Evolutionary conservation across 2,888 invertebrate species (phyloP).

Genomic region (Acrobasis consociella): DNA sequence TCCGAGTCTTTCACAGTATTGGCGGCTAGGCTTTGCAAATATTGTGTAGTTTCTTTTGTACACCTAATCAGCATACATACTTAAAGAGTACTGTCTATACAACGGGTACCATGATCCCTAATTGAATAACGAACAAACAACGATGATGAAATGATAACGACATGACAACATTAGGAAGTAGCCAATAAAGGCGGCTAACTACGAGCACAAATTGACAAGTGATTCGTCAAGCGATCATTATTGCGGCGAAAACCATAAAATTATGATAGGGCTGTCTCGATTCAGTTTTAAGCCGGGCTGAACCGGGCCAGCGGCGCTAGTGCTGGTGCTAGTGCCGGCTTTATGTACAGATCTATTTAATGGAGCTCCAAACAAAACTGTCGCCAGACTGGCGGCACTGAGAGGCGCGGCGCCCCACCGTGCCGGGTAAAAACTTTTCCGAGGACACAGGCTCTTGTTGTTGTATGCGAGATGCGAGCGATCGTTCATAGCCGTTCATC

Average conservation of each 20-base stretch:
- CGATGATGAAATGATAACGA: conserved; percentile 20
- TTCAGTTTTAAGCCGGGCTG: neutral
- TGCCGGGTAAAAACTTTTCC: too few relatives aligned
- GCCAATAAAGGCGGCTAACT: conserved; percentile 45
- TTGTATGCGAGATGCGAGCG: neutral
- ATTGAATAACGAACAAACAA: conserved; percentile 17
- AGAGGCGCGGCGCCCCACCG: too few relatives aligned
- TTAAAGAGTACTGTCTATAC: neutral
- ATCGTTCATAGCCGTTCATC: neutral
- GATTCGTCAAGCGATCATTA: conserved; percentile 65
- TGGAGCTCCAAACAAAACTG: too few relatives aligned
- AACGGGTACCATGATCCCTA: neutral
- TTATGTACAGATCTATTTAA: too few relatives aligned
- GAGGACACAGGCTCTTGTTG: too few relatives aligned
- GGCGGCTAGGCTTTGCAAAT: too few relatives aligned
- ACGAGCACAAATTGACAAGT: conserved; percentile 61
- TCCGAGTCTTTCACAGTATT: too few relatives aligned
- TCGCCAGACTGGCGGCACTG: too few relatives aligned
- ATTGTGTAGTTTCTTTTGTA: too few relatives aligned
- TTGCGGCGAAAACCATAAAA: conserved; percentile 59
- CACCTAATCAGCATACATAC: neutral
- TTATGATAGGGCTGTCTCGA: conserved; percentile 52
- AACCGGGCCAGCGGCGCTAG: too few relatives aligned
- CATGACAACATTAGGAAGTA: conserved; percentile 28
- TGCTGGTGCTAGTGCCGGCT: too few relatives aligned